Evolutionary conservation across 2,797 vertebrate genomes (phyloP), one percentile per base, ranked within the genome.

Genomic region (Sebastes nivosus): DNA sequence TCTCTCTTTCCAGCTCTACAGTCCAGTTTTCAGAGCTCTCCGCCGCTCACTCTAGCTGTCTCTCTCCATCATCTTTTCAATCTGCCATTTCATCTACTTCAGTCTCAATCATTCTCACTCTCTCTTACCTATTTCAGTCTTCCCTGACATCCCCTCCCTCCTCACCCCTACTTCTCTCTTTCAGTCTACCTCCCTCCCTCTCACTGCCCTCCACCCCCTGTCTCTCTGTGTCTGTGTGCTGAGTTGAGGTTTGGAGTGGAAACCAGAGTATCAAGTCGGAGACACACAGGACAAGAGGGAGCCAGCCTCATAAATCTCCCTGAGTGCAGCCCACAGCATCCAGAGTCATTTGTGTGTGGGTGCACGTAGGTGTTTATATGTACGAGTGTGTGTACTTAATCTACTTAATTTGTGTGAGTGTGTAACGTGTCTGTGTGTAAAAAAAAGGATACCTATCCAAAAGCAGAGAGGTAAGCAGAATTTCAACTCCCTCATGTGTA

Each of bases 241-340:
- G 89, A 93, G 86, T 84, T 86, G 86, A 93, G 89, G 90, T 93
- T 93, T 93, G 83, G 88, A 91, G 88, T 92, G 89, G 94, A 93
- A 94, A 93, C 91, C 85, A 88, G 89, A 93, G 89, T 80, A 88
- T 90, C 87, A 80, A 90, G 84, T 87, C 82, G 22, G 90, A 91
- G 91, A 91, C 88, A 87, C 89, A 88, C 89, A 92, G 91, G 89
- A 92, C 91, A 90, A 80, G 87, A 90, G 89, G 90, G 85, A 93
- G 91, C 90, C 90, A 85, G 87, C 76, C 81, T 89, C 91, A 91
- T 91, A 94, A 93, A 94, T 92, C 84, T 91, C 87, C 79, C 60
- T 85, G 22, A 77, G 81, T 72, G 86, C 77, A 81, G 86, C 71
- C 75, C 80, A 78, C 84, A 92, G 77, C 89, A 89, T 92, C 88